Evolutionary conservation across 2,113 vertebrate species (phyloP).

Genomic region (Aptenodytes patagonicus): DNA sequence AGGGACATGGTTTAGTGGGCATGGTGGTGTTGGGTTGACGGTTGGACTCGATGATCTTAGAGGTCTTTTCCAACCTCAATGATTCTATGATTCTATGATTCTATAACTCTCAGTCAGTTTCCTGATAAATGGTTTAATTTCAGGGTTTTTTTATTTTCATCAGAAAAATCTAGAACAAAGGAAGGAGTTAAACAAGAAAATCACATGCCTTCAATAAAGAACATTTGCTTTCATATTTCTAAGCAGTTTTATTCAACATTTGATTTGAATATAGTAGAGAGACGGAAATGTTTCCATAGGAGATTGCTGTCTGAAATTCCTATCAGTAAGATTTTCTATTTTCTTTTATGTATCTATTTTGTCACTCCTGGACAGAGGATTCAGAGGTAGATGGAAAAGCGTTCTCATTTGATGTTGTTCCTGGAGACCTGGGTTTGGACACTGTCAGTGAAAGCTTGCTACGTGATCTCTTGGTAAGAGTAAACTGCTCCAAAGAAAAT

Average conservation of each 20-base stretch:
- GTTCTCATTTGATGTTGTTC: background rate
- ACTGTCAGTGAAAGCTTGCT: background rate
- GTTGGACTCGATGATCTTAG: too few species aligned
- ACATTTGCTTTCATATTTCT: background rate
- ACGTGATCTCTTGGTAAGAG: background rate
- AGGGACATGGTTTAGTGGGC: too few species aligned
- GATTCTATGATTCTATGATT: too few species aligned
- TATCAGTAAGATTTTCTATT: background rate
- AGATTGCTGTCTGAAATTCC: background rate
- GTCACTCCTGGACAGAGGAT: background rate
- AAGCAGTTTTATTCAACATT: background rate
- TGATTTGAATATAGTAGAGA: background rate
- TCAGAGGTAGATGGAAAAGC: background rate
- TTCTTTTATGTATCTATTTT: background rate
- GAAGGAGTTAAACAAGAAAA: background rate
- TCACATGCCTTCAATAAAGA: background rate
- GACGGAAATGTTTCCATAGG: background rate
- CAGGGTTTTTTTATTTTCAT: background rate
- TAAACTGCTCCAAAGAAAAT: background rate
- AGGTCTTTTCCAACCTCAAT: too few species aligned
- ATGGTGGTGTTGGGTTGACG: too few species aligned
- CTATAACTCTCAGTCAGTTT: background rate
- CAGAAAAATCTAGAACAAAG: background rate
- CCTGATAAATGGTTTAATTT: background rate
- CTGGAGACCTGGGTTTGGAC: background rate